Percentiles rank a stretch among this genome's conserved stretches.
phyloP scores from a whole-genome alignment of 2,797 vertebrate genomes.

The Lemur catta region DNA sequence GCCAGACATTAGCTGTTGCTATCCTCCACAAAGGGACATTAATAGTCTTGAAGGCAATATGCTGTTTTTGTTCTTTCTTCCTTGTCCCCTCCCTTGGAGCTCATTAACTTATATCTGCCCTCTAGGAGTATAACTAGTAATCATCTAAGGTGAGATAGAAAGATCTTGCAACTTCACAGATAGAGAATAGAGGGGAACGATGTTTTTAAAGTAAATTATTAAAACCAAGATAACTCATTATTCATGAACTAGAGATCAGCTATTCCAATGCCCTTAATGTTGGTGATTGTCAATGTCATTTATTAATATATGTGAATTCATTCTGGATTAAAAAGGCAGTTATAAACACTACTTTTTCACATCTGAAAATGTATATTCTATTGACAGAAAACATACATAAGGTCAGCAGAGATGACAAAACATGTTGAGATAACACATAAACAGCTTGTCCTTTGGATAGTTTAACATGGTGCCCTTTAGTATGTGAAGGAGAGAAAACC shows the following conservation, averaged over 20 bases:
- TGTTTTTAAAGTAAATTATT: slow-evolving; percentile 50
- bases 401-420: slow-evolving; percentile 37
- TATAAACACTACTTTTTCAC: neutral
- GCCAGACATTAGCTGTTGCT: slow-evolving; percentile 79
- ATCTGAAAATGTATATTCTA: slow-evolving; percentile 30
- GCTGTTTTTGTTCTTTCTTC: slow-evolving; percentile 74
- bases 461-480: neutral
- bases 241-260: slow-evolving; percentile 41
- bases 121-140: slow-evolving; percentile 67
- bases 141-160: slow-evolving; percentile 62
- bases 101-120: slow-evolving; percentile 80
- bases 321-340: slow-evolving; percentile 33
- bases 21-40: slow-evolving; percentile 77
- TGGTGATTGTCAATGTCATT: slow-evolving; percentile 5
- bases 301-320: slow-evolving; percentile 43
- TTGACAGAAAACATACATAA: slow-evolving; percentile 38
- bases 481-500: neutral
- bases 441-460: neutral
- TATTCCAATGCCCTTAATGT: neutral
- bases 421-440: neutral
- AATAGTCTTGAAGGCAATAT: slow-evolving; percentile 79
- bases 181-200: neutral
- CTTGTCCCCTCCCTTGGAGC: slow-evolving; percentile 69
- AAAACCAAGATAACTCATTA: slow-evolving; percentile 50
- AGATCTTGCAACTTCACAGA: slow-evolving; percentile 57